Percentiles rank a stretch among this genome's conserved stretches.
These are phyloP conservation scores for Cheumatopsyche charites DNA, from an alignment of 1,140 invertebrate genomes.

Conservation along the genomic window DNA sequence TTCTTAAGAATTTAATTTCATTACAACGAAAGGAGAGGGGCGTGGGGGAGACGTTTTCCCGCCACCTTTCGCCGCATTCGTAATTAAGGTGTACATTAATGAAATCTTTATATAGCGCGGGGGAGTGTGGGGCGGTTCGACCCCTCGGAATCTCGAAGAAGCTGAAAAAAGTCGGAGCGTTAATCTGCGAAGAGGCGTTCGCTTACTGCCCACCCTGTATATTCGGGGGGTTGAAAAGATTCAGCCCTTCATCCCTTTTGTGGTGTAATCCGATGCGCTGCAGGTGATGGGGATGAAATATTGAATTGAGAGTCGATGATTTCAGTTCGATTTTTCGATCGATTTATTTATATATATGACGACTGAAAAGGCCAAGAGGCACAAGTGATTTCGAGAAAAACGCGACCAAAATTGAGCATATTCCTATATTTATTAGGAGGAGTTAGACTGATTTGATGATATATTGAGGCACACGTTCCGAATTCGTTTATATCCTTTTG, in stretches of 20 bases:
- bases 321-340: neutral
- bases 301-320: neutral
- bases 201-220: neutral
- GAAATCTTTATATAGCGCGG: constrained; percentile 31
- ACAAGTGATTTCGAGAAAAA: too few relatives aligned
- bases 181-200: constrained; percentile 19
- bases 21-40: constrained; percentile 37
- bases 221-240: neutral
- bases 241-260: neutral
- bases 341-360: too few relatives aligned
- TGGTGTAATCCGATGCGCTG: neutral
- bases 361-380: too few relatives aligned
- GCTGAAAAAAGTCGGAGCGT: constrained; percentile 29
- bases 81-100: constrained; percentile 45
- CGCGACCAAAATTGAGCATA: too few relatives aligned
- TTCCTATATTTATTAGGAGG: too few relatives aligned
- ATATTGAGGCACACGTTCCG: too few relatives aligned
- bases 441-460: too few relatives aligned
- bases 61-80: constrained; percentile 34
- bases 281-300: neutral
- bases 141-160: constrained; percentile 1
- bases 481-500: too few relatives aligned
- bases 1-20: constrained; percentile 41
- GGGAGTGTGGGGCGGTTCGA: neutral
- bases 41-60: constrained; percentile 19